Conservation (phyloP, 2,113 vertebrate species). For the Peucedramus taeniatus region DNA sequence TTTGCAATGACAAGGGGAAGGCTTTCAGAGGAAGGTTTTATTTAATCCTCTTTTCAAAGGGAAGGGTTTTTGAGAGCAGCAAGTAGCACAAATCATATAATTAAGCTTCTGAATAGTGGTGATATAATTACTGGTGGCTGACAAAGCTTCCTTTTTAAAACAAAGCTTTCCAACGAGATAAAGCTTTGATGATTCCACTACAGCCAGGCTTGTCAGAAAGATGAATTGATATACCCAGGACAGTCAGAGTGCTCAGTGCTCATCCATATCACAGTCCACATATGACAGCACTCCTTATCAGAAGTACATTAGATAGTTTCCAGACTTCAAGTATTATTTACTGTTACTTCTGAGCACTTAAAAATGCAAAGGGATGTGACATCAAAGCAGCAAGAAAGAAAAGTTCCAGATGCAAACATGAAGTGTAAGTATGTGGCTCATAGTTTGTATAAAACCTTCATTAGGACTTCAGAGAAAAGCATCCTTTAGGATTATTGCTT, state of each 20-base stretch:
- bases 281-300: background rate
- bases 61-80: background rate
- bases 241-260: background rate
- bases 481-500: background rate
- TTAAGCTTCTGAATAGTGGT: background rate
- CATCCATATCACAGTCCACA: background rate
- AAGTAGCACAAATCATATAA: background rate
- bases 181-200: background rate
- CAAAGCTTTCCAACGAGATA: background rate
- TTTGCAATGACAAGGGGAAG: background rate
- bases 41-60: background rate
- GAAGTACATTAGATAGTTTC: background rate
- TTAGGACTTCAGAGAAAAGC: background rate
- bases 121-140: background rate
- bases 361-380: background rate
- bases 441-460: background rate
- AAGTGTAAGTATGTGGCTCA: accelerated
- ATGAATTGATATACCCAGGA: background rate
- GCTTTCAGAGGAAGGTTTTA: background rate
- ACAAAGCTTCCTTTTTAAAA: background rate
- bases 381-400: background rate
- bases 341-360: background rate
- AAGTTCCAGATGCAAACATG: background rate
- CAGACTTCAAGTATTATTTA: background rate
- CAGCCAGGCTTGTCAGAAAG: background rate